Evolutionary conservation across 2,113 vertebrate species (phyloP), one percentile per base, ranked within the genome.

Genomic region (Trichechus manatus): DNA sequence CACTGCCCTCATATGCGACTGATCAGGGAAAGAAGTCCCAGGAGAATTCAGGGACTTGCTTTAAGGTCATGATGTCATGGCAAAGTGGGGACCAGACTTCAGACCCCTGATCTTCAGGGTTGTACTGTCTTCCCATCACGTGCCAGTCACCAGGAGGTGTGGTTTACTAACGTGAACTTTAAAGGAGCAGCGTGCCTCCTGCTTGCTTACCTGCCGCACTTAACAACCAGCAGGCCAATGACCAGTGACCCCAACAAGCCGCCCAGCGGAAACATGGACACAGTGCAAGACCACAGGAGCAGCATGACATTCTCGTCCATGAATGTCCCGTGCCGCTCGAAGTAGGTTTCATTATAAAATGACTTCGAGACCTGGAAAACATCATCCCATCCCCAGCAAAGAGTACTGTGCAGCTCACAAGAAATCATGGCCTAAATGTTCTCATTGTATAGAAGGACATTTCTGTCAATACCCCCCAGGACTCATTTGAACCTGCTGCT

Each of bases 251-350:
- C 99, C 20, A 99, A 98, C 27, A 99, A 97, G 33, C 99, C 99
- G 0, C 99, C 99, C 7, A 99, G 97, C 0, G 99, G 99, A 85
- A 97, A 99, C 99, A 99, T 98, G 96, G 99, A 99, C 93, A 99
- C 99, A 0, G 99, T 99, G 36, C 99, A 97, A 0, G 99, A 99
- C 99, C 99, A 99, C 70, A 99, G 98, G 33, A 99, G 93, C 0
- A 98, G 99, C 83, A 98, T 84, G 85, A 98, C 63, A n/a, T 3
- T 56, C 0, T 68, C 84, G 1, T 97, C 97, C 97, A 99, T 98
- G 0, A 94, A 91, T 0, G 0, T 11, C 0, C 97, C 97, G 0
- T 97, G 97, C 47, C 99, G 99, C 66, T 97, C 80, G 5, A 97
- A 13, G 97, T 99, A 98, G 50, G 99, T 99, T 56, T 47, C 66